phyloP scores from a whole-genome alignment of 2,113 vertebrate genomes.

The Oxyruncus cristatus region DNA sequence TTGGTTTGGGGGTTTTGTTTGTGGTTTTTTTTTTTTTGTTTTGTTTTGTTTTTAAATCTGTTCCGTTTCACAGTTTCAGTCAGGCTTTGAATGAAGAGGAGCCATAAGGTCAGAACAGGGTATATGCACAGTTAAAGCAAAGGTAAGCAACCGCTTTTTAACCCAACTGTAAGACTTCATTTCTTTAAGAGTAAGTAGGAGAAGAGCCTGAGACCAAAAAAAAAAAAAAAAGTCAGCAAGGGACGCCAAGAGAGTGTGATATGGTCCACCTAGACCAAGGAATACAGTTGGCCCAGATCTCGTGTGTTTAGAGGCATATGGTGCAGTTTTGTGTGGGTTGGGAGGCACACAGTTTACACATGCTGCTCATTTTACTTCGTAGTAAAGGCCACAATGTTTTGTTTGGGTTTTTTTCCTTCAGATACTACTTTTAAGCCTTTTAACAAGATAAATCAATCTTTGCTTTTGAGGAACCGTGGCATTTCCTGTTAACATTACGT shows the following conservation, averaged over 20 bases:
- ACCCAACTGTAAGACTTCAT: not conserved
- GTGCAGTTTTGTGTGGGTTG: not conserved
- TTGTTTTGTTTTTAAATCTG: not conserved
- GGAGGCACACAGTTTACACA: not conserved
- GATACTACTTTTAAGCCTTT: not conserved
- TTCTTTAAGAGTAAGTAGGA: not conserved
- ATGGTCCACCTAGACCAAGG: not conserved
- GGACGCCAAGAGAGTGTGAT: fast-evolving
- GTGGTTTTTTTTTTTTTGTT: not conserved
- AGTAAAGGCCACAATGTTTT: not conserved
- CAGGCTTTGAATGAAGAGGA: not conserved
- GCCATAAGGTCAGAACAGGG: not conserved
- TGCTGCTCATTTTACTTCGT: not conserved
- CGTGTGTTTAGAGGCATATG: fast-evolving
- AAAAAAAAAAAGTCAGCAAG: not conserved
- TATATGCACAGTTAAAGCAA: not conserved
- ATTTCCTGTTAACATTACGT: not conserved
- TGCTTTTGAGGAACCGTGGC: not conserved
- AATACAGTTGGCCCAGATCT: not conserved
- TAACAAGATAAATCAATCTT: not conserved
- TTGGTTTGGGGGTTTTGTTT: not conserved
- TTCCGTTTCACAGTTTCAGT: not conserved
- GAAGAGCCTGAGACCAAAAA: not conserved
- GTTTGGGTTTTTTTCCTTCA: not conserved
- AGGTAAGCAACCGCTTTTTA: not conserved